These are phyloP conservation scores for Gallinago stenura DNA, from an alignment of 2,797 vertebrate species.

Conservation along the genomic window DNA sequence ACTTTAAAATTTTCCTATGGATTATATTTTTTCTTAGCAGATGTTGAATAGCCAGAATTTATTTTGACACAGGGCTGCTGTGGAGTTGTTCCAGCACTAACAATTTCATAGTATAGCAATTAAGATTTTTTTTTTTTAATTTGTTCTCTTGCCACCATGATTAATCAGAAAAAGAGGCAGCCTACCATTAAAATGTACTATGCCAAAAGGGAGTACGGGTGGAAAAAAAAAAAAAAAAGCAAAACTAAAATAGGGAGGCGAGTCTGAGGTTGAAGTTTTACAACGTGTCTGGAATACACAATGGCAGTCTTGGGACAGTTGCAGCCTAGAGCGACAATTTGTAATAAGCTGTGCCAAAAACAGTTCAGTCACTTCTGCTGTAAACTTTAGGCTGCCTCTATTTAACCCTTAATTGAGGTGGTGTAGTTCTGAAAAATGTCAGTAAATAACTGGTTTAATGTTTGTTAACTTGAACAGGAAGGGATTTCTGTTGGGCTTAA, in stretches of 20 bases:
- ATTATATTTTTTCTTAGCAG: background rate
- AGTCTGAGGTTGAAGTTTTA: constrained; percentile 43
- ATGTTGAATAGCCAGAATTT: background rate
- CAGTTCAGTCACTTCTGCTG: constrained; percentile 24
- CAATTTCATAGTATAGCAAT: constrained; percentile 13
- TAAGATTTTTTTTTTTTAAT: background rate
- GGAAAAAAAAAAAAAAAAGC: background rate
- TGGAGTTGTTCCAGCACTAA: constrained; percentile 27
- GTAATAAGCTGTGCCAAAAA: constrained; percentile 2
- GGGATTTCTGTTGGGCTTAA: background rate
- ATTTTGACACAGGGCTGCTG: background rate
- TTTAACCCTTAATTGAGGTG: constrained; percentile 41
- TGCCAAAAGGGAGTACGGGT: constrained; percentile 18
- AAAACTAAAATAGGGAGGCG: background rate
- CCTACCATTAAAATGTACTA: constrained; percentile 17
- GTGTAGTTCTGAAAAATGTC: background rate
- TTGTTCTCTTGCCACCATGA: constrained; percentile 29
- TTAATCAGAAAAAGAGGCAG: constrained; percentile 54
- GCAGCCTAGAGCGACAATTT: constrained; percentile 58
- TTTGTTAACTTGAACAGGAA: background rate
- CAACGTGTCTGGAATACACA: constrained; percentile 37
- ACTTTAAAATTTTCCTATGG: background rate
- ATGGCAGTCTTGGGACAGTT: constrained; percentile 48
- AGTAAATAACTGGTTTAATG: background rate
- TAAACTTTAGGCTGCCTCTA: background rate